A percentile compares a stretch with the other conserved stretches of the same genome.
Conservation (phyloP, 2,888 invertebrate species). For the Oligia latruncula region DNA sequence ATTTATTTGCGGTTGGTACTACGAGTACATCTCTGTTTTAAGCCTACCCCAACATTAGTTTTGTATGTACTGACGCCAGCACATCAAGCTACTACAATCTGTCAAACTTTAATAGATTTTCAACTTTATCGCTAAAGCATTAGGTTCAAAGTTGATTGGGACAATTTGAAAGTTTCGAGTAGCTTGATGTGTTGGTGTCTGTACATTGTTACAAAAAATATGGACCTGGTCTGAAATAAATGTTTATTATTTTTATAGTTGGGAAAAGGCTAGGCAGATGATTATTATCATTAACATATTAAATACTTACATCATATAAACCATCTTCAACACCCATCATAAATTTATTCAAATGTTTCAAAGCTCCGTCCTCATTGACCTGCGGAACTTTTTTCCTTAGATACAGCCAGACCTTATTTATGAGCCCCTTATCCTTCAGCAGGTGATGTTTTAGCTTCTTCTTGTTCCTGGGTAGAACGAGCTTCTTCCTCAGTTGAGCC, state of each 20-base stretch:
- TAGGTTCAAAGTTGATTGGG: no score
- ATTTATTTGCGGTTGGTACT: background rate
- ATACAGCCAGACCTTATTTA: slow-evolving; percentile 64
- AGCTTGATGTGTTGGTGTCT: no score
- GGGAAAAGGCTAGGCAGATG: background rate
- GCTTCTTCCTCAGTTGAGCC: slow-evolving; percentile 23
- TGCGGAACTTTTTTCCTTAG: slow-evolving; percentile 33
- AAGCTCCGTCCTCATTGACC: background rate
- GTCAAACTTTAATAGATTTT: no score
- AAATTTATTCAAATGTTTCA: slow-evolving; percentile 66
- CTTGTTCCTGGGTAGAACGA: slow-evolving; percentile 58
- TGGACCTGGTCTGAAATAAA: no score
- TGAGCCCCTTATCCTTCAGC: slow-evolving; percentile 57
- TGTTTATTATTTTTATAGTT: background rate
- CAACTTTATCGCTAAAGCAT: no score
- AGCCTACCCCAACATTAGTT: background rate
- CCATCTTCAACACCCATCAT: slow-evolving; percentile 66
- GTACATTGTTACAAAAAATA: no score
- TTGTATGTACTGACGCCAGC: no score
- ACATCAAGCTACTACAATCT: no score
- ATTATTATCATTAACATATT: background rate
- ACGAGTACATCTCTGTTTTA: background rate
- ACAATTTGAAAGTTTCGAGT: no score
- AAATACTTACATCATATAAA: slow-evolving; percentile 77
- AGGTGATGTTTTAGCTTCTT: slow-evolving; percentile 39